Base-by-base conservation (phyloP, 2,888 invertebrate genomes). In the Hypomecis atomaria region DNA sequence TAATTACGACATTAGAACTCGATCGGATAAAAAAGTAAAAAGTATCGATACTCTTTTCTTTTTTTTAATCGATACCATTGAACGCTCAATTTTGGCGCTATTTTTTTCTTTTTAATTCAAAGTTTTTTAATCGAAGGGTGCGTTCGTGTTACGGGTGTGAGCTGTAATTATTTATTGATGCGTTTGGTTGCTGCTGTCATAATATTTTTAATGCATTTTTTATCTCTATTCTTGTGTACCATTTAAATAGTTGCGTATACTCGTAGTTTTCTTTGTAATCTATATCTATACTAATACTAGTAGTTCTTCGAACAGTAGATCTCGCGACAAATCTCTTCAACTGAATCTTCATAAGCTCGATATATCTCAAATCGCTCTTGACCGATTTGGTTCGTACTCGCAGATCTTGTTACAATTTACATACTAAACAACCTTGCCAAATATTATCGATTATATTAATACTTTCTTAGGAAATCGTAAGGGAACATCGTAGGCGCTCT, bases 1-100 rank as follows among this genome's bases (percentile, higher is more conserved):
- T 88, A 81, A 91, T 92, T 92, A 92, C 81, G 81, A 87, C 89
- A 92, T 92, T 92, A 92, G 90, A 87, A 61, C 77, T 81, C 76
- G 86, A 90, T 90, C 23, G 23, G 23, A 23, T 23, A 23, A 23
- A 23, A 23, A 23, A 23, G 1, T 2, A 23, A 23, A 23, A 23
- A 23, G 23, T 23, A 23, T 23, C 90, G 89, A 91, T 91, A 90
- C 84, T 72, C 70, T 72, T 75, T 74, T 76, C 74, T 40, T 42
- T 36, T 55, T 52, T 55, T 54, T 49, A n/a, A 33, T 40, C 37
- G 45, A 45, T 33, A 78, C 87, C 87, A 90, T 87, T 86, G 88
- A 88, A 82, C 79, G 66, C 55, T 69, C 59, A 83, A 75, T 81
- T 74, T 84, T 84, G 78, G 79, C 82, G 82, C 81, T 79, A 74